Conservation (phyloP, 2,797 vertebrate genomes). For the Pristis pectinata region DNA sequence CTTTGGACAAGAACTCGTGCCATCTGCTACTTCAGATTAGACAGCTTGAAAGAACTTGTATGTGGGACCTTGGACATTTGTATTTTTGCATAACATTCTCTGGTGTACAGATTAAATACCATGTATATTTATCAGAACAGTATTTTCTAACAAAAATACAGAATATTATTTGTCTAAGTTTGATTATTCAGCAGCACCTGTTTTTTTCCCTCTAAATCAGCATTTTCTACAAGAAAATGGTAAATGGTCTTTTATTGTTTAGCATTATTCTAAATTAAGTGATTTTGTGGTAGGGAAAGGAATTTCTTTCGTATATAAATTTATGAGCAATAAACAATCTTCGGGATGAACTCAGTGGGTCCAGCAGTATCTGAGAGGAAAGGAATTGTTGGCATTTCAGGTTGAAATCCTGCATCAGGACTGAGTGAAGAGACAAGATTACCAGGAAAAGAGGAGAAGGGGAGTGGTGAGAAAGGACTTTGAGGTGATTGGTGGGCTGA, state of each 20-base stretch:
- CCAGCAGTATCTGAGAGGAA: too few relatives aligned
- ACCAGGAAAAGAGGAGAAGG: too few relatives aligned
- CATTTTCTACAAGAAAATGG: background rate
- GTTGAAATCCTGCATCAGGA: too few relatives aligned
- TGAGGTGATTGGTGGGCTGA: too few relatives aligned
- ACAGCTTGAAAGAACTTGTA: background rate
- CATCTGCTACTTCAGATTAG: conserved; percentile 16
- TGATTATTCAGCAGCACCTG: background rate
- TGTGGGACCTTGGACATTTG: conserved; percentile 2
- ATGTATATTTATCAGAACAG: background rate
- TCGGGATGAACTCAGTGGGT: too few relatives aligned
- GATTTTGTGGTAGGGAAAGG: background rate
- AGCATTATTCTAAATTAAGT: background rate
- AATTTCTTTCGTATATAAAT: background rate
- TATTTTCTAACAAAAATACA: background rate
- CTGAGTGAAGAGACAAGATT: too few relatives aligned
- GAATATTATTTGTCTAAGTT: background rate
- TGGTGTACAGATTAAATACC: background rate
- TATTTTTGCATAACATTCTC: conserved; percentile 1
- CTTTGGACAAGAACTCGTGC: background rate
- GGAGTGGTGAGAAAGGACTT: too few relatives aligned
- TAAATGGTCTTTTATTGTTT: background rate
- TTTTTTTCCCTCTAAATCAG: background rate
- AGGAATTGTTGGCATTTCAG: too few relatives aligned
- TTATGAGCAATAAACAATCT: too few relatives aligned